Percentiles rank a stretch among this genome's conserved stretches.
These are phyloP conservation scores for Luscinia megarhynchos DNA, from an alignment of 2,797 vertebrate genomes.

Conservation along the genomic window DNA sequence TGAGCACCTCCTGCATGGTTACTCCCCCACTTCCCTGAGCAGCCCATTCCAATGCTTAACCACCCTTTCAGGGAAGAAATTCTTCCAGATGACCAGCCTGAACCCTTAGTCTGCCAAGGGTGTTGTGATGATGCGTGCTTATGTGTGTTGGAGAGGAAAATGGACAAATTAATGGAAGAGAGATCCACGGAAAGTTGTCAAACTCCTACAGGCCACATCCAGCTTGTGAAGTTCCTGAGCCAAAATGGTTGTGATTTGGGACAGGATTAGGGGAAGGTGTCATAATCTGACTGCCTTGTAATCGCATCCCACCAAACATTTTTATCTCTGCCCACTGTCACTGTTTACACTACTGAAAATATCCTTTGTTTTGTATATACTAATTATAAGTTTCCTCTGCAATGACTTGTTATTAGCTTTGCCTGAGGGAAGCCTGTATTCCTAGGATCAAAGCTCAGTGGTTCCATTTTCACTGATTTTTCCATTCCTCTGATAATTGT, in stretches of 20 bases:
- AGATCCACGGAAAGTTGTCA: not conserved
- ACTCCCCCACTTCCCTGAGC: not conserved
- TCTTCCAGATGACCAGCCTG: not conserved
- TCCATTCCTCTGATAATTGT: not conserved
- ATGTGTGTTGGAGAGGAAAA: not conserved
- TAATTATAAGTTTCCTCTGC: not conserved
- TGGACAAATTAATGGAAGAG: not conserved
- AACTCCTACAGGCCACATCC: not conserved
- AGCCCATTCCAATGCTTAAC: not conserved
- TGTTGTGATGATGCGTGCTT: not conserved
- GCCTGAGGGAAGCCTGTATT: not conserved
- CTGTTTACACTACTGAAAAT: not conserved
- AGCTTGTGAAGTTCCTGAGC: not conserved
- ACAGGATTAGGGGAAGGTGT: not conserved
- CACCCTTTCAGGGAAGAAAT: not conserved
- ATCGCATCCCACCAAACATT: not conserved
- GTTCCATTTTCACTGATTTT: constrained; percentile 1
- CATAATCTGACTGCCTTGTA: not conserved
- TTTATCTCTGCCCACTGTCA: not conserved
- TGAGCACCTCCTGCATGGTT: not conserved
- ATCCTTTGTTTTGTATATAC: not conserved
- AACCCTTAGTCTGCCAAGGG: not conserved
- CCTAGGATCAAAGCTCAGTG: not conserved
- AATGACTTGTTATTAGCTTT: not conserved
- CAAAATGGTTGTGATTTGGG: not conserved